Conservation (phyloP, 2,113 vertebrate species). For the Spermophilus dauricus region DNA sequence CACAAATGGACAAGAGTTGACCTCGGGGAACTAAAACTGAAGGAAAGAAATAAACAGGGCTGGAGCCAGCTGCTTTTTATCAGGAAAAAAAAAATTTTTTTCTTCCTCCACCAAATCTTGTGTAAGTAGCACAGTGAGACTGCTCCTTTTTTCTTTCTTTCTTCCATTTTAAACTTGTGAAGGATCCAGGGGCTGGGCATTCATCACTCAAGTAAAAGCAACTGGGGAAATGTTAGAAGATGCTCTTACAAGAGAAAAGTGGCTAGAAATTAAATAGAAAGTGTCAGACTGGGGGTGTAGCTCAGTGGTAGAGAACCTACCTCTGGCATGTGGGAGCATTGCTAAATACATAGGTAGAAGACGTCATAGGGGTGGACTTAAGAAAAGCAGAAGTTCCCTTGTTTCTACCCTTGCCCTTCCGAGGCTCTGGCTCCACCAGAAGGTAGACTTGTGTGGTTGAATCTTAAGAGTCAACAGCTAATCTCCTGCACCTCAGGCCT, state of each 20-base stretch:
- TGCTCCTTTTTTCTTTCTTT: not conserved
- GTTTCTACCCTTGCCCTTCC: not conserved
- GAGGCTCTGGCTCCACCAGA: not conserved
- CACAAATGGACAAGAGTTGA: too few relatives aligned
- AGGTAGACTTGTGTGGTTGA: not conserved
- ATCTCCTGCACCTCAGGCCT: accelerated
- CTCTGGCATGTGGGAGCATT: not conserved
- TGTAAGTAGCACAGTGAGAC: not conserved
- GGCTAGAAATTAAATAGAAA: not conserved
- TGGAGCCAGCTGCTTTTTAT: too few relatives aligned
- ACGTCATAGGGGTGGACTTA: not conserved
- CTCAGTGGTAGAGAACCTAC: not conserved
- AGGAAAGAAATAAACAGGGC: too few relatives aligned
- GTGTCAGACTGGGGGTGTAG: not conserved
- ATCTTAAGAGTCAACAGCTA: not conserved
- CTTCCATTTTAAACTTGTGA: not conserved
- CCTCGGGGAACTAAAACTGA: too few relatives aligned
- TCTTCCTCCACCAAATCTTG: not conserved
- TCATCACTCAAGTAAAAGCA: not conserved
- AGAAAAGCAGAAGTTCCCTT: not conserved
- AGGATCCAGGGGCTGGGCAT: not conserved
- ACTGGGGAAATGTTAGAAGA: not conserved
- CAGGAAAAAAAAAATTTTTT: too few relatives aligned
- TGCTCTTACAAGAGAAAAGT: not conserved
- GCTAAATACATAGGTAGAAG: not conserved